phyloP scores from a whole-genome alignment of 53 echinoderm and acorn worm genomes.

The Henricia sp. region DNA sequence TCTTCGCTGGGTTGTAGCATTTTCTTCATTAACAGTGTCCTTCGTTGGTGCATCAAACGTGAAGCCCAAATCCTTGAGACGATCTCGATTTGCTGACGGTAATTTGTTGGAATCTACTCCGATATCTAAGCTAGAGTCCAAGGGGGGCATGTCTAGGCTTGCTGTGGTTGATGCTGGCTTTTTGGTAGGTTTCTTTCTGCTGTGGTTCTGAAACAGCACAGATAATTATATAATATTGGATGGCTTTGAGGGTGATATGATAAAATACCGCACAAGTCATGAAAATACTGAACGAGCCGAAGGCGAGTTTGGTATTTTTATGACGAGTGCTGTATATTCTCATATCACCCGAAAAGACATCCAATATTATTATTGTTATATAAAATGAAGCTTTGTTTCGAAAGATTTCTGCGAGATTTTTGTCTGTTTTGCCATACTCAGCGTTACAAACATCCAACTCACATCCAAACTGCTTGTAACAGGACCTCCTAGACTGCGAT shows the following conservation, averaged over 20 bases:
- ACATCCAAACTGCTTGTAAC: conserved; percentile 95
- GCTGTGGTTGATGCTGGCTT: conserved; percentile 35
- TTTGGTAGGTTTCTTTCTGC: conserved; percentile 65
- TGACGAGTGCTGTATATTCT: too few species aligned
- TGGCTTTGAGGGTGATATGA: too few species aligned
- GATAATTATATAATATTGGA: too few species aligned
- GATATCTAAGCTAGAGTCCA: conserved; percentile 28
- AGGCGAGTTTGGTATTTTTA: too few species aligned
- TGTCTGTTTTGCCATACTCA: too few species aligned
- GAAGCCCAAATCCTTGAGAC: conserved; percentile 75
- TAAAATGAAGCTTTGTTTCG: too few species aligned
- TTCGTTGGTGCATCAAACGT: conserved; percentile 65
- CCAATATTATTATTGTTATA: too few species aligned
- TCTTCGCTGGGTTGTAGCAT: conserved; percentile 19
- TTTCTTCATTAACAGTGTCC: conserved; percentile 19
- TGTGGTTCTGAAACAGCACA: conserved; percentile 18
- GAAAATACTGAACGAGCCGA: too few species aligned
- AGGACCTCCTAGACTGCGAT: conserved; percentile 86
- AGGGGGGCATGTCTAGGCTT: conserved; percentile 25
- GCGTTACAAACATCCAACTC: too few species aligned
- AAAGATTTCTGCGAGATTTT: too few species aligned
- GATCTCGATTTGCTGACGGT: conserved; percentile 52
- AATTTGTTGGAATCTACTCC: conserved; percentile 11
- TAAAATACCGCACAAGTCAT: too few species aligned
- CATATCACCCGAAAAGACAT: too few species aligned